Evolutionary conservation across 1,140 invertebrate species (phyloP), one percentile per base, ranked within the genome.

Genomic region (Conopomorpha cramerella): DNA sequence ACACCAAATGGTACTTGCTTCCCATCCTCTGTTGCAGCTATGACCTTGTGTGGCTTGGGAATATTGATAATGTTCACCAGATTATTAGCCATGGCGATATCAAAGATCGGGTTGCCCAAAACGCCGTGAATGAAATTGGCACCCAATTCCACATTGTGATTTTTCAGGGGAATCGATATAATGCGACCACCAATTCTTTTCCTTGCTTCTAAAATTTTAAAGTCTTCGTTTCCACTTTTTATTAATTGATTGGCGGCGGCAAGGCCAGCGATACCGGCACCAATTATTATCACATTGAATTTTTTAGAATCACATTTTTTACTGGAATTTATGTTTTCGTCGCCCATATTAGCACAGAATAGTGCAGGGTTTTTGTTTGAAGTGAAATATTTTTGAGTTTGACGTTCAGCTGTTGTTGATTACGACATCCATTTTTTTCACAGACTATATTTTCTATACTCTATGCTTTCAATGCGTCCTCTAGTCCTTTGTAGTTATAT

Each of bases 71-170:
- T 91, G 55, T 91, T 87, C 49, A 93, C 85, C 43, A 94, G 78
- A 52, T 86, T 86, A 72, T 93, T 84, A 10, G 87, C 83, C 67
- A 91, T 88, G 0, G 92, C 92, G 37, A 94, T 76, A 73, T 95
- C 91, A 62, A 93, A 95, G 58, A 89, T 86, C n/a, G 86, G 86
- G 74, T 90, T 90, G 14, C 86, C 85, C 12, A 90, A 78, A n/a
- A 94, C 88, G 13, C 94, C 93, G 72, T 96, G 93, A 45, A 96
- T 95, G 90, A 91, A 96, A 61, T 95, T 95, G 23, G 93, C 93
- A 36, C 93, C 93, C 26, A 95, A 67, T 79, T 96, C 93, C 17
- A 95, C 80, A 60, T 78, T 76, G 46, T 81, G 81, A 58, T 80
- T 81, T 81, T 86, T 88, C 53, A 91, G 81, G 51, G 85, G 81